Base-by-base conservation (phyloP, 2,888 invertebrate species). In the Habroteleia sp. region DNA sequence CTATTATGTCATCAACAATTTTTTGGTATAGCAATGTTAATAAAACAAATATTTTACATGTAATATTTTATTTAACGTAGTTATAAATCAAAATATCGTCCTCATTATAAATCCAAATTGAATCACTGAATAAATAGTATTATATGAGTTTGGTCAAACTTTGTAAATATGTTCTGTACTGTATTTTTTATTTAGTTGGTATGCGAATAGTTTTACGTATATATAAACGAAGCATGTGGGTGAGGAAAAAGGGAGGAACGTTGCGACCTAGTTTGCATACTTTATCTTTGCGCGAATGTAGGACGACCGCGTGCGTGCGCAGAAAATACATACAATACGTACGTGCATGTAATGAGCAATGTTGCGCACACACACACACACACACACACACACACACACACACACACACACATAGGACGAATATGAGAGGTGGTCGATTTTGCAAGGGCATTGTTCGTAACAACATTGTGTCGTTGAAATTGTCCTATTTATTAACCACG, bases 371-470 rank as follows among this genome's bases (percentile, higher is more conserved):
- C 39, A 48, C 20, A n/a, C n/a, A n/a, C n/a, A n/a, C n/a, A n/a
- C n/a, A n/a, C n/a, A n/a, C n/a, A n/a, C n/a, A n/a, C n/a, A n/a
- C n/a, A n/a, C n/a, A n/a, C n/a, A n/a, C n/a, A n/a, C n/a, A n/a
- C n/a, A n/a, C n/a, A n/a, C n/a, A n/a, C n/a, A n/a, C n/a, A n/a
- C n/a, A n/a, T n/a, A n/a, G n/a, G n/a, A 7, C 16, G 37, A 16
- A 16, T 48, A 37, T 35, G 37, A 39, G 63, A 35, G 41, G 63
- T 54, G 76, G 50, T 72, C 73, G 73, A 74, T 72, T 69, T 69
- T 69, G 58, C 69, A 63, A 74, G 69, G 76, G 73, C 76, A 76
- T 76, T 76, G 76, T 76, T 74, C 68, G 54, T 56, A 52, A 62
- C 68, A 65, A 52, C 65, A 58, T 66, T 60, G 58, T 63, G 66